A percentile compares a stretch with the other conserved stretches of the same genome.
These are phyloP conservation scores for Cyclina sinensis DNA, from an alignment of 1,140 invertebrate genomes.

Conservation along the genomic window DNA sequence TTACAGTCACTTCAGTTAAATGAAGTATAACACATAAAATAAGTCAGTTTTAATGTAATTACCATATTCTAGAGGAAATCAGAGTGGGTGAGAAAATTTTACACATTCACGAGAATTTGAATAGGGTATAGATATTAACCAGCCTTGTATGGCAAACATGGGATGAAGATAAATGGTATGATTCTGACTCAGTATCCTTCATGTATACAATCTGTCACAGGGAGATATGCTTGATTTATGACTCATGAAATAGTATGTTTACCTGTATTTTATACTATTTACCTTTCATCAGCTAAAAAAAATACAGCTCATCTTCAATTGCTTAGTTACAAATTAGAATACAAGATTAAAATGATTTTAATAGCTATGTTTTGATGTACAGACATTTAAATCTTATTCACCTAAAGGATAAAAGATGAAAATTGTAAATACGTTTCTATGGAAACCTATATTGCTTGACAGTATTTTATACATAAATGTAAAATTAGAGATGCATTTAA, in stretches of 20 bases:
- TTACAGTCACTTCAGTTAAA: no score
- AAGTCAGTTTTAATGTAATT: no score
- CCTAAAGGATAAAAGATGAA: background rate
- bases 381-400: background rate
- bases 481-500: conserved; percentile 21
- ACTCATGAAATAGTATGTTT: background rate
- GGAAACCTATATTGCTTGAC: background rate
- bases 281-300: background rate
- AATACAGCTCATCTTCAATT: background rate
- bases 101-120: no score
- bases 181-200: conserved; percentile 9
- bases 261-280: conserved; percentile 21
- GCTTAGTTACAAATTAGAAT: no score
- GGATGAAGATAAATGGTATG: background rate
- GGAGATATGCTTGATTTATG: background rate
- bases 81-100: no score
- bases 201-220: conserved; percentile 28
- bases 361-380: no score
- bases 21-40: no score
- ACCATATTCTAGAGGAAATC: no score
- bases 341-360: no score
- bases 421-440: background rate
- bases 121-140: no score
- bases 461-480: conserved; percentile 11
- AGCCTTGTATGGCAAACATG: no score